Conservation (phyloP, 2,113 vertebrate species). For the Chionodraco myersi region DNA sequence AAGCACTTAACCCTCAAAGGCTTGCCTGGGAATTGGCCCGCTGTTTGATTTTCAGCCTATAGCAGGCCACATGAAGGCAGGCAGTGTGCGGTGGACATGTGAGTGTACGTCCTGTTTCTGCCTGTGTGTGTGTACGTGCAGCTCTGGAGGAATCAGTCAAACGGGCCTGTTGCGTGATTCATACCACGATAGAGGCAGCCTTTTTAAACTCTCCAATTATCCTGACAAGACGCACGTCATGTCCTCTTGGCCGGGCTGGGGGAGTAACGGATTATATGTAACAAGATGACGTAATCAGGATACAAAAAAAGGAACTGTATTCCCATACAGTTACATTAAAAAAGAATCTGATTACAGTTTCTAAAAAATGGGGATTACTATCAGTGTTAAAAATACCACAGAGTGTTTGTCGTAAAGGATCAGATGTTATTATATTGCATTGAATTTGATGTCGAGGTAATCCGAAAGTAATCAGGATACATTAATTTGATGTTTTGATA, state of each 20-base stretch:
- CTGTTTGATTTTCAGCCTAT: constrained; percentile 58
- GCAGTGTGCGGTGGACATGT: constrained; percentile 35
- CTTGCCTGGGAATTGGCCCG: constrained; percentile 54
- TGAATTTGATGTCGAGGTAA: too few species aligned
- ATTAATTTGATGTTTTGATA: too few species aligned
- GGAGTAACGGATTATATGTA: too few species aligned
- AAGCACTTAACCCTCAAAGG: constrained; percentile 73
- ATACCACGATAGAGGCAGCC: constrained; percentile 10
- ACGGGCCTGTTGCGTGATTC: constrained; percentile 38
- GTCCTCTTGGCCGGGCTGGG: background rate
- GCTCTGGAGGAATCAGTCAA: constrained; percentile 43
- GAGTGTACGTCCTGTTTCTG: background rate
- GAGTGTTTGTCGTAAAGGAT: too few species aligned
- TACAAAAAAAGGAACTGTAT: too few species aligned
- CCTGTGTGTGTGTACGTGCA: background rate
- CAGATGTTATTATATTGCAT: too few species aligned
- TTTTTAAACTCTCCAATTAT: constrained; percentile 60
- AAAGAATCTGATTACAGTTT: too few species aligned
- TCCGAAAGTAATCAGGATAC: too few species aligned
- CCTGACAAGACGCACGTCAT: constrained; percentile 40
- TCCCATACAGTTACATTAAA: too few species aligned
- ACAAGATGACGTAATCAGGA: too few species aligned
- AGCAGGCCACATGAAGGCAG: constrained; percentile 50
- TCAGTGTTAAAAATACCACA: too few species aligned
- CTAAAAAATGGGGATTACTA: too few species aligned